These are phyloP conservation scores for Diplodus sargus DNA, from an alignment of 2,797 vertebrate genomes.

Conservation along the genomic window DNA sequence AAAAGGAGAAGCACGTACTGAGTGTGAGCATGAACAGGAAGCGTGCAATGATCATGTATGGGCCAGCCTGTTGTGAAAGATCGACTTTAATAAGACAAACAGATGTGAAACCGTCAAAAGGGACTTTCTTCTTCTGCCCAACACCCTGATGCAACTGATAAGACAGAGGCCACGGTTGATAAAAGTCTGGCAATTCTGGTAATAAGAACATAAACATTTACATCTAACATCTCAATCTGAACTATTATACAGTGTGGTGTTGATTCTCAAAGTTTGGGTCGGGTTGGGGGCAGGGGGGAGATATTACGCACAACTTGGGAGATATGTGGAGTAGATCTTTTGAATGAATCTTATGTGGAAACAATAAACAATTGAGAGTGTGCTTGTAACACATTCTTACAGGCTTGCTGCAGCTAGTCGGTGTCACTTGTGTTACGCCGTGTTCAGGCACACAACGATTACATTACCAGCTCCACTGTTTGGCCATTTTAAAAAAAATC, in stretches of 20 bases:
- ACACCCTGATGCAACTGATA: slow-evolving; percentile 41
- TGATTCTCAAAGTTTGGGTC: neutral
- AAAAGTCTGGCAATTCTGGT: slow-evolving; percentile 5
- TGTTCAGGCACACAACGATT: no score
- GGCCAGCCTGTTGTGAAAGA: slow-evolving; percentile 77
- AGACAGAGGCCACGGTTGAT: neutral
- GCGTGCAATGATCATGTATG: slow-evolving; percentile 66
- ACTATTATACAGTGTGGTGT: neutral
- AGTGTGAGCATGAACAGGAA: slow-evolving; percentile 76
- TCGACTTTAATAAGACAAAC: slow-evolving; percentile 73
- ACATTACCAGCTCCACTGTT: no score
- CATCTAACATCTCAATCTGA: slow-evolving; percentile 1
- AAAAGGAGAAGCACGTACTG: slow-evolving; percentile 78
- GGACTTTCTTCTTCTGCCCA: slow-evolving; percentile 76
- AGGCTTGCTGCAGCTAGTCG: no score
- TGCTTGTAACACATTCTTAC: neutral
- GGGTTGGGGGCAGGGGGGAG: neutral
- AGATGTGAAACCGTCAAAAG: slow-evolving; percentile 79
- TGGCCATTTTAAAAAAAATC: no score
- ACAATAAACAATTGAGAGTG: neutral
- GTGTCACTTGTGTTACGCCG: no score
- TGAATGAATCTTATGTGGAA: neutral
- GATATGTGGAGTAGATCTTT: neutral
- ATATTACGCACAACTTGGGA: neutral
- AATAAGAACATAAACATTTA: neutral